Percentiles rank a stretch among this genome's conserved stretches.
Conservation (phyloP, 2,888 invertebrate species). For the Trissolcus japonicus region DNA sequence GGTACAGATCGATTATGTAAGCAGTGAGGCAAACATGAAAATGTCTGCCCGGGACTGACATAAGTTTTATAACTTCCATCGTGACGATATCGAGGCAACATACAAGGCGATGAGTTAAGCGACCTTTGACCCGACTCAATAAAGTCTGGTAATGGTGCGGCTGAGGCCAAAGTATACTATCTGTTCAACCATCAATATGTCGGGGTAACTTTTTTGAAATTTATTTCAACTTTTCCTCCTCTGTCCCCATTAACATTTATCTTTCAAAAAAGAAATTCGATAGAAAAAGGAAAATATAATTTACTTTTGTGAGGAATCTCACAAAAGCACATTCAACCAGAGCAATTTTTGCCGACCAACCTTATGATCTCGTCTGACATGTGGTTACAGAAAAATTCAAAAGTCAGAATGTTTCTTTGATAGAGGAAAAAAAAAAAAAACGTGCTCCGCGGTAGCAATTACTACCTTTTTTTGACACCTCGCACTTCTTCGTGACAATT, state of each 20-base stretch:
- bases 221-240: no score
- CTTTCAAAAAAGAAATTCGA: no score
- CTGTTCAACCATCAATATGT: constrained; percentile 22
- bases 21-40: not conserved
- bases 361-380: no score
- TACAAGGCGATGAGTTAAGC: constrained; percentile 25
- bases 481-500: constrained; percentile 12
- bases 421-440: not conserved
- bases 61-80: constrained; percentile 17
- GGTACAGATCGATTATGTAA: not conserved
- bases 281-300: no score
- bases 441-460: constrained; percentile 10
- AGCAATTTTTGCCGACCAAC: no score
- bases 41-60: not conserved
- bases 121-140: constrained; percentile 33
- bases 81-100: constrained; percentile 15
- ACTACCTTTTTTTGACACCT: constrained; percentile 8
- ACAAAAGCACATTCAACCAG: no score
- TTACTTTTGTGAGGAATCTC: no score
- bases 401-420: not conserved
- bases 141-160: constrained; percentile 10
- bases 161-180: constrained; percentile 15
- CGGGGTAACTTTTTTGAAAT: not conserved
- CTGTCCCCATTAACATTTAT: no score
- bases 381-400: no score